A percentile compares a stretch with the other conserved stretches of the same genome.
Evolutionary conservation across 2,113 vertebrate species (phyloP).

Genomic region (Archilochus colubris): DNA sequence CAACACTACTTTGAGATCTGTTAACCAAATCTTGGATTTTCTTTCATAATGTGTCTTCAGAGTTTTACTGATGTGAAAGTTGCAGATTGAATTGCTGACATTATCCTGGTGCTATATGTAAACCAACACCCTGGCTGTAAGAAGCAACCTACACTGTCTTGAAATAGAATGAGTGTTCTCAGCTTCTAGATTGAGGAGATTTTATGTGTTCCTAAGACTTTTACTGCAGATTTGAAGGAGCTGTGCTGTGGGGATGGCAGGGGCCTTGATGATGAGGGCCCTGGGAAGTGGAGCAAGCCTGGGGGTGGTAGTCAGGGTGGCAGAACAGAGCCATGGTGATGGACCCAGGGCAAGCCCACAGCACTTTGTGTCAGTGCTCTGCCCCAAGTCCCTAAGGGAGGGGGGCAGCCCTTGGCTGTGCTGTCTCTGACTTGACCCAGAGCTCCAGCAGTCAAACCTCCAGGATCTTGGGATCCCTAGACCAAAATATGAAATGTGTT

Average conservation of each 20-base stretch:
- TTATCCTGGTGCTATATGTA: neutral
- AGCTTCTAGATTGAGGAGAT: neutral
- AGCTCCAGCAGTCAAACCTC: neutral
- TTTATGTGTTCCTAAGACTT: neutral
- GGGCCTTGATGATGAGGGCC: neutral
- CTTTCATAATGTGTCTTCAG: neutral
- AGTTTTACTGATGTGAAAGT: neutral
- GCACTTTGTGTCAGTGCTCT: neutral
- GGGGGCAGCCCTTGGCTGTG: rapidly evolving
- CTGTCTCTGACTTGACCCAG: neutral
- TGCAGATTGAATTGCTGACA: neutral
- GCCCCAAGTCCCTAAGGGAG: neutral
- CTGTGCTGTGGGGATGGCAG: neutral
- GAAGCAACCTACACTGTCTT: neutral
- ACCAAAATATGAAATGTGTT: neutral
- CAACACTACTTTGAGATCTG: neutral
- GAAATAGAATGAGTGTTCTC: neutral
- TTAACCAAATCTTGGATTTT: neutral
- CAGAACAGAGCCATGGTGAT: neutral
- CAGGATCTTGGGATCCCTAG: rapidly evolving
- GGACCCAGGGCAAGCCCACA: neutral
- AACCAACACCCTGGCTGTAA: neutral
- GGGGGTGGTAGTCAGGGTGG: rapidly evolving
- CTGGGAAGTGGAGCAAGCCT: rapidly evolving
- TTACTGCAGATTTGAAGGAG: neutral